A percentile compares a stretch with the other conserved stretches of the same genome.
Evolutionary conservation across 35 echinoderm and acorn worm species (phyloP).

Genomic region (Lytechinus variegatus): DNA sequence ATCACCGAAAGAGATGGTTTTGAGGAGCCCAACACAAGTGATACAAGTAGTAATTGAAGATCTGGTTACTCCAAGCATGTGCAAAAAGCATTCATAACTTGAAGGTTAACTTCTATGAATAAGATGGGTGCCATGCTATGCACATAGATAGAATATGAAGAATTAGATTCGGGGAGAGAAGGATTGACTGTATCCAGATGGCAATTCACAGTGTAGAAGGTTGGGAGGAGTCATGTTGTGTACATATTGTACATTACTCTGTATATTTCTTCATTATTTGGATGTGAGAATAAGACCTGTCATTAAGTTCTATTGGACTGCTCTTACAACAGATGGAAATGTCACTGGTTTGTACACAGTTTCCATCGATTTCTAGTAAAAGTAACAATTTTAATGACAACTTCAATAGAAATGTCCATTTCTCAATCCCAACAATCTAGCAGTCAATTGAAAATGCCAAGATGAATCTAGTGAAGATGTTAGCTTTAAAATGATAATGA

Average conservation of each 20-base stretch:
- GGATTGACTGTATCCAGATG: neutral
- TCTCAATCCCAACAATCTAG: too few relatives aligned
- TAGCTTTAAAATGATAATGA: too few relatives aligned
- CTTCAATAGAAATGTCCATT: too few relatives aligned
- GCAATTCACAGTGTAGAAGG: neutral
- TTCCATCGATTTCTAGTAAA: too few relatives aligned
- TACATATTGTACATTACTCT: constrained; percentile 4
- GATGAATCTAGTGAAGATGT: too few relatives aligned
- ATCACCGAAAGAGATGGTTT: constrained; percentile 96
- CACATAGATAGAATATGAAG: neutral
- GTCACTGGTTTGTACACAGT: too few relatives aligned
- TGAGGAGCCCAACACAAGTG: constrained; percentile 73
- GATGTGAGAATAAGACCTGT: neutral
- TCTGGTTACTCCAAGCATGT: neutral
- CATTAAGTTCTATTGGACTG: neutral
- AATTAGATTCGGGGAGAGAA: neutral
- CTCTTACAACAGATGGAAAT: neutral
- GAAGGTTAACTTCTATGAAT: neutral
- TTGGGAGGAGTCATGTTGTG: neutral
- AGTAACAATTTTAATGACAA: too few relatives aligned
- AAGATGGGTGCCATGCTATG: neutral
- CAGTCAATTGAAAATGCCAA: too few relatives aligned
- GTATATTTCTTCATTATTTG: neutral
- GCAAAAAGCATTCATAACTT: neutral
- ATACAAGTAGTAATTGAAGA: constrained; percentile 47